Percentiles rank a stretch among this genome's conserved stretches.
These are phyloP conservation scores for Cataglyphis hispanica DNA, from an alignment of 1,140 invertebrate species.

Conservation along the genomic window DNA sequence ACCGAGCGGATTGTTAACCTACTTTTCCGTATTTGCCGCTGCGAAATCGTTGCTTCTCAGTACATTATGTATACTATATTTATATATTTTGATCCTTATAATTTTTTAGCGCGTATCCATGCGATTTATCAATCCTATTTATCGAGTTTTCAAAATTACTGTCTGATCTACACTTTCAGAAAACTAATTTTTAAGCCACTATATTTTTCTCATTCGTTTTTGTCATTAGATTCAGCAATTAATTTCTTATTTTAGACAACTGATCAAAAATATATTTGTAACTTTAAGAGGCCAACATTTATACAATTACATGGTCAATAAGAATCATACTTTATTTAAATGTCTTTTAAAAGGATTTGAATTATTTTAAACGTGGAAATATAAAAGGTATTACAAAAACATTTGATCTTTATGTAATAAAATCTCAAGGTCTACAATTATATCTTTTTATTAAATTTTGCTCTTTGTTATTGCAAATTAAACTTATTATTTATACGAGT, in stretches of 20 bases:
- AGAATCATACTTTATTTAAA: not conserved
- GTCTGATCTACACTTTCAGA: slow-evolving; percentile 6
- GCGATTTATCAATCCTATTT: slow-evolving; percentile 47
- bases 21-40: slow-evolving; percentile 31
- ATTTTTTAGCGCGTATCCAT: slow-evolving; percentile 33
- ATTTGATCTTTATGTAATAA: not conserved
- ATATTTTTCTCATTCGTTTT: not conserved
- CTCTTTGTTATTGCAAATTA: not conserved
- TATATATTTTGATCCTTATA: slow-evolving; percentile 12
- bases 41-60: not conserved
- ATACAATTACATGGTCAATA: not conserved
- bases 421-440: not conserved
- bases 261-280: not conserved
- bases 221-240: not conserved
- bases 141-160: slow-evolving; percentile 50
- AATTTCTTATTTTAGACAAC: not conserved
- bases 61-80: slow-evolving; percentile 6
- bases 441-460: not conserved
- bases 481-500: not conserved
- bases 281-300: not conserved
- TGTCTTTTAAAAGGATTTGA: not conserved
- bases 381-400: not conserved
- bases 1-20: slow-evolving; percentile 59
- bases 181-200: slow-evolving; percentile 21
- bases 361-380: not conserved